Evolutionary conservation across 2,113 vertebrate species (phyloP).

Genomic region (Podiceps cristatus): DNA sequence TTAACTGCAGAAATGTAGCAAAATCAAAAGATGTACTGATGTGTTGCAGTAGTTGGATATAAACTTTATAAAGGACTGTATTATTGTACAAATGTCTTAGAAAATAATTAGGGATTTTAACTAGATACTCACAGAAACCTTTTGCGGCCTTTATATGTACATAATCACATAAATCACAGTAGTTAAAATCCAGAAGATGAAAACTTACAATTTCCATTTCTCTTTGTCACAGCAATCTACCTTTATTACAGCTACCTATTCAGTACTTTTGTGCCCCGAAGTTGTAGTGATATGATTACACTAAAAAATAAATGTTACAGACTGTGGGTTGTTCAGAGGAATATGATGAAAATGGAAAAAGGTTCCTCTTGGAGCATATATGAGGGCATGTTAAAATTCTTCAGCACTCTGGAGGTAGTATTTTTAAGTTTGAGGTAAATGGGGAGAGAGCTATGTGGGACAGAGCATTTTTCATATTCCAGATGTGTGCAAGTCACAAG

Average conservation of each 20-base stretch:
- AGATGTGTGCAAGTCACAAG: neutral
- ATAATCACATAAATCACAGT: neutral
- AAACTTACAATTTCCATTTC: neutral
- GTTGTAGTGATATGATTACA: neutral
- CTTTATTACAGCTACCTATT: neutral
- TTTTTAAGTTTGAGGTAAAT: neutral
- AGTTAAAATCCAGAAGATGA: neutral
- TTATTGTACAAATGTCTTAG: neutral
- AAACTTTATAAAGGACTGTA: neutral
- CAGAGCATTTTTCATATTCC: neutral
- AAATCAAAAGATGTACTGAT: neutral
- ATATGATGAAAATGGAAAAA: neutral
- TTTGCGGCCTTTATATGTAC: neutral
- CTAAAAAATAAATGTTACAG: neutral
- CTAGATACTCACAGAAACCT: neutral
- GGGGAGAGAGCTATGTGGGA: neutral
- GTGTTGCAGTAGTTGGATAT: neutral
- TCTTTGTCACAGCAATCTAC: neutral
- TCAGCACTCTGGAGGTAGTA: neutral
- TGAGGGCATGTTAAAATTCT: neutral
- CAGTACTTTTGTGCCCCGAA: neutral
- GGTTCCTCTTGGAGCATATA: neutral
- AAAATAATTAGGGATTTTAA: neutral
- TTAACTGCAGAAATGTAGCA: neutral
- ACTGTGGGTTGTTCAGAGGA: neutral